These are phyloP conservation scores for Philereme vetulata DNA, from an alignment of 2,888 invertebrate genomes.

Conservation along the genomic window DNA sequence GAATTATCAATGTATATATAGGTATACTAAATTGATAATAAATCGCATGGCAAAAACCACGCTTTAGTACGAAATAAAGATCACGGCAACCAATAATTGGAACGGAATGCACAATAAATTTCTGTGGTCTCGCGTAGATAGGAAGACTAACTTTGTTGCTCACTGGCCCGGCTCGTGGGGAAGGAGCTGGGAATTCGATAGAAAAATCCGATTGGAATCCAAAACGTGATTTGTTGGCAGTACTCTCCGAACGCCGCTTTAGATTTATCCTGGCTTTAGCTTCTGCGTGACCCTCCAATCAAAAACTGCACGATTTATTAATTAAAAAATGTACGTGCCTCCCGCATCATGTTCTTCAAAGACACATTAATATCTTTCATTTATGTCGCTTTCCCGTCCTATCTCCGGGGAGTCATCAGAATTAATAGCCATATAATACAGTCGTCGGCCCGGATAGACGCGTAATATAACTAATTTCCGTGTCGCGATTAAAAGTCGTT, in stretches of 20 bases:
- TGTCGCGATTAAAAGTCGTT: conserved; percentile 70
- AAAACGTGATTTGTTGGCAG: conserved; percentile 55
- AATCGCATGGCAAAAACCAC: not conserved
- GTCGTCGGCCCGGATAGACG: conserved; percentile 53
- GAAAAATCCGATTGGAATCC: conserved; percentile 61
- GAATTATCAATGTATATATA: no score
- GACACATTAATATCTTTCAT: conserved; percentile 42
- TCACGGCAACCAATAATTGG: conserved; percentile 16
- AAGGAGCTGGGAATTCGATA: conserved; percentile 54
- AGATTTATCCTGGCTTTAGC: conserved; percentile 32
- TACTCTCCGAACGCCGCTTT: conserved; percentile 31
- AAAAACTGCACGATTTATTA: conserved; percentile 37
- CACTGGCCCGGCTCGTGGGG: conserved; percentile 38
- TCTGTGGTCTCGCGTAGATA: conserved; percentile 24
- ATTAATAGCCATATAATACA: conserved; percentile 63
- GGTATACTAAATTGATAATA: not conserved
- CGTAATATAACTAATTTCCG: conserved; percentile 69
- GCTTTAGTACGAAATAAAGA: conserved; percentile 18
- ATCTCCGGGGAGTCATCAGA: conserved; percentile 48
- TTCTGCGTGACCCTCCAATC: conserved; percentile 23
- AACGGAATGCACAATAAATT: conserved; percentile 29
- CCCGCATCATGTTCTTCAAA: conserved; percentile 40
- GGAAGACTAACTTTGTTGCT: conserved; percentile 37
- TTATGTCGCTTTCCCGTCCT: conserved; percentile 41
- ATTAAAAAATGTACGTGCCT: conserved; percentile 37